phyloP scores from a whole-genome alignment of 2,113 vertebrate species.

The Cheilinus undulatus region DNA sequence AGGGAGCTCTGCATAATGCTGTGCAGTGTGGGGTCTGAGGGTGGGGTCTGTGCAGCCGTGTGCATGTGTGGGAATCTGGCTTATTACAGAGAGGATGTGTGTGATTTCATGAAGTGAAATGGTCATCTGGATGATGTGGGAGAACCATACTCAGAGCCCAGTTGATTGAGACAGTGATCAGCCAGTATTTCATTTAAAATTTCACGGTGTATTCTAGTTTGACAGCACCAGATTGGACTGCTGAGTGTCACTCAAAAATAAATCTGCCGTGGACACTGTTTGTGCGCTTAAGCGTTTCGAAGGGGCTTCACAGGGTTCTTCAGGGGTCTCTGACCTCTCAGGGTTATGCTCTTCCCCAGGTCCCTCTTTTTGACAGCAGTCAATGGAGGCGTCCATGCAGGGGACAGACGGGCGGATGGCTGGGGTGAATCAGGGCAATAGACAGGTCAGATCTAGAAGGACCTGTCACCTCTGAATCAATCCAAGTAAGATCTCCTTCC shows the following conservation, averaged over 20 bases:
- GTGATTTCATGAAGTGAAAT: background rate
- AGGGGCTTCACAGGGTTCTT: constrained; percentile 66
- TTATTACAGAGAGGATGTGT: constrained; percentile 46
- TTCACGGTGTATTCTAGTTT: constrained; percentile 43
- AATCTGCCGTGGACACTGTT: constrained; percentile 55
- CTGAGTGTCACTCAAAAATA: constrained; percentile 42
- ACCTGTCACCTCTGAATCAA: constrained; percentile 77
- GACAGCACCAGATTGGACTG: constrained; percentile 62
- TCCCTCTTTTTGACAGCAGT: constrained; percentile 70
- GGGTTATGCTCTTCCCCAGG: constrained; percentile 70
- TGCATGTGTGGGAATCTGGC: constrained; percentile 68
- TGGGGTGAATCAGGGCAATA: constrained; percentile 73
- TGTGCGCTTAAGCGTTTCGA: constrained; percentile 68
- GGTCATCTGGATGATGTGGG: background rate
- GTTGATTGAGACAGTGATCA: constrained; percentile 40
- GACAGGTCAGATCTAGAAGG: constrained; percentile 80
- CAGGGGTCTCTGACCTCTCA: constrained; percentile 79
- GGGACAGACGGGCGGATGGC: constrained; percentile 74
- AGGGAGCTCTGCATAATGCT: constrained; percentile 61
- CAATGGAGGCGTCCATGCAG: constrained; percentile 85
- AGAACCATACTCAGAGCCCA: background rate
- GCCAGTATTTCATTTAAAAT: constrained; percentile 40
- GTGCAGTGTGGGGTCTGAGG: constrained; percentile 66
- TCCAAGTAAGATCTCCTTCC: constrained; percentile 68
- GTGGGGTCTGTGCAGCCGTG: constrained; percentile 55